Conservation (phyloP, 2,113 vertebrate species). For the Maccullochella peelii region DNA sequence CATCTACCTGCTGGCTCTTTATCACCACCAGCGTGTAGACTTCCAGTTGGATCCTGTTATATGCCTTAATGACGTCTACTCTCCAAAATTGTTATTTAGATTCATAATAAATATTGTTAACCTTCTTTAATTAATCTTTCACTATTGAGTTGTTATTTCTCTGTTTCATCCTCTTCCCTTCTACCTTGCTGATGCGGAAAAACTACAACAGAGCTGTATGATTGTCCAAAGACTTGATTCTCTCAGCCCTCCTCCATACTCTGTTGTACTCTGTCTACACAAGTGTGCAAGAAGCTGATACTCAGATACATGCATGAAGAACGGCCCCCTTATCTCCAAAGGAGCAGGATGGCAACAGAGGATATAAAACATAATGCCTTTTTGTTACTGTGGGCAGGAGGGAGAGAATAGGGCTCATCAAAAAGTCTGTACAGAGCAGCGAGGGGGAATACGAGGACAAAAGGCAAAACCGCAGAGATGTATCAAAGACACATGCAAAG, state of each 20-base stretch:
- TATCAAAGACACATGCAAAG: constrained; percentile 53
- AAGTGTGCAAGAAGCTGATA: constrained; percentile 53
- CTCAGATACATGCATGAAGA: constrained; percentile 59
- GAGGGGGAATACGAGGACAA: constrained; percentile 9
- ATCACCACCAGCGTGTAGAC: neutral
- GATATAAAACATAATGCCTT: constrained; percentile 46
- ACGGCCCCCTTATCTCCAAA: constrained; percentile 59
- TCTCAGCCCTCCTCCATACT: constrained; percentile 66
- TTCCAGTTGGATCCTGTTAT: neutral
- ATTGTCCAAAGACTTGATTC: constrained; percentile 75
- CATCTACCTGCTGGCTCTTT: neutral
- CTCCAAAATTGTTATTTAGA: neutral
- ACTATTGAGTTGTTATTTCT: neutral
- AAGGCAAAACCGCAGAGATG: constrained; percentile 28
- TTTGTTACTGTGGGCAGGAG: constrained; percentile 35
- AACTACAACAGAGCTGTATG: constrained; percentile 5
- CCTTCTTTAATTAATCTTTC: neutral
- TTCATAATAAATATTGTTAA: neutral
- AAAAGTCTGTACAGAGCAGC: constrained; percentile 20
- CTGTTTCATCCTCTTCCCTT: constrained; percentile 1
- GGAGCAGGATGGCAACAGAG: constrained; percentile 54
- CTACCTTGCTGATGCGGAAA: neutral
- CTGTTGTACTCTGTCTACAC: constrained; percentile 27
- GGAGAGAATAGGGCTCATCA: constrained; percentile 15
- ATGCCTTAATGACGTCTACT: neutral